Evolutionary conservation across 2,888 invertebrate species (phyloP).

Genomic region (Eupeodes latifasciatus): DNA sequence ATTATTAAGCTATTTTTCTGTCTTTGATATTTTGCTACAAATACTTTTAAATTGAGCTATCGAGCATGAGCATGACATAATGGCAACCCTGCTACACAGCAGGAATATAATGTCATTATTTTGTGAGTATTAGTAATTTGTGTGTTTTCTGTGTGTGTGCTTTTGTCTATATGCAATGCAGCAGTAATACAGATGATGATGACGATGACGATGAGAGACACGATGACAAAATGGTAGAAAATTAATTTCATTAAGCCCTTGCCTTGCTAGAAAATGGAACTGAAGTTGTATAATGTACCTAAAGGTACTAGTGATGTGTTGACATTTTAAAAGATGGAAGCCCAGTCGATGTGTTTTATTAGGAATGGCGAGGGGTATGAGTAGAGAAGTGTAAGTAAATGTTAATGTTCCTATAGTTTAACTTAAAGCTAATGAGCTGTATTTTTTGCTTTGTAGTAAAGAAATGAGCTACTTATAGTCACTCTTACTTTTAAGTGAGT

Average conservation of each 20-base stretch:
- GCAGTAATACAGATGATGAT: neutral
- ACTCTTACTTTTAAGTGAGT: neutral
- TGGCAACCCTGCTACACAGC: too few relatives aligned
- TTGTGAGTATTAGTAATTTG: neutral
- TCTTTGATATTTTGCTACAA: too few relatives aligned
- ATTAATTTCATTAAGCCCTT: conserved; percentile 15
- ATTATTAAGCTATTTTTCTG: too few relatives aligned
- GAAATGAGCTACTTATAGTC: neutral
- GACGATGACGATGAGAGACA: neutral
- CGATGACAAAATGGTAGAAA: neutral
- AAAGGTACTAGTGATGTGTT: neutral
- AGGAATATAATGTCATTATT: neutral
- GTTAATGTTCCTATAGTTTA: neutral
- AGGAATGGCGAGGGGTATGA: too few relatives aligned
- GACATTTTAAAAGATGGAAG: conserved; percentile 7
- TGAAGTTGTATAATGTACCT: neutral
- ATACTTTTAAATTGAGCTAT: too few relatives aligned
- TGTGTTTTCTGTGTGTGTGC: neutral
- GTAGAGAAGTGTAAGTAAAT: neutral
- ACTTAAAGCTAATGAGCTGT: conserved; percentile 13
- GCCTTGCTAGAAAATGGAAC: neutral
- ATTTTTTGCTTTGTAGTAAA: conserved; percentile 2
- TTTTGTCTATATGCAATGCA: neutral
- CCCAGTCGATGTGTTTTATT: neutral
- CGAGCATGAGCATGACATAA: too few relatives aligned